A percentile compares a stretch with the other conserved stretches of the same genome.
Conservation (phyloP, 2,888 invertebrate species). For the Lasioglossum lativentre region DNA sequence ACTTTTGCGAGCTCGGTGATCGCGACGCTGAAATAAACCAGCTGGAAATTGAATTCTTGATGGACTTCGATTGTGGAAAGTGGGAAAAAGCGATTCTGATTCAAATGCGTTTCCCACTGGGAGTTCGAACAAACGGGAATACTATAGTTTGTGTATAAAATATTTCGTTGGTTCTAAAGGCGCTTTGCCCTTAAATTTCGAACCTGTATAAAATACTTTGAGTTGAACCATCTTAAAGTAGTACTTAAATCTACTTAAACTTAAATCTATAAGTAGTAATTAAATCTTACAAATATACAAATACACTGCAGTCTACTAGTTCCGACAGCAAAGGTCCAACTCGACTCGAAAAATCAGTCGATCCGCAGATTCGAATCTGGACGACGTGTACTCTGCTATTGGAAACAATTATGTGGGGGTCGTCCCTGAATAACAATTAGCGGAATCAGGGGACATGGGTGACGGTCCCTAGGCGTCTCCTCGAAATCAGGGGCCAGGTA, state of each 20-base stretch:
- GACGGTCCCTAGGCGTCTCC: not conserved
- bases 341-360: not conserved
- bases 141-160: not conserved
- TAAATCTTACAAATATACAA: too few relatives aligned
- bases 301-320: too few relatives aligned
- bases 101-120: not conserved
- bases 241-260: too few relatives aligned
- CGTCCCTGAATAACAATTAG: conserved; percentile 24
- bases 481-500: conserved; percentile 25
- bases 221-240: too few relatives aligned
- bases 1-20: not conserved
- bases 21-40: conserved; percentile 12
- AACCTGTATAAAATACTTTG: too few relatives aligned
- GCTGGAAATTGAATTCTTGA: conserved; percentile 13
- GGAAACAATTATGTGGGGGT: not conserved
- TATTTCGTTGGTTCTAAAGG: not conserved
- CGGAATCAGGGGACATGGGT: not conserved
- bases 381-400: not conserved
- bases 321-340: too few relatives aligned
- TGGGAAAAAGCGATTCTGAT: not conserved
- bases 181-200: too few relatives aligned
- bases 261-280: too few relatives aligned
- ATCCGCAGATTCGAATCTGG: not conserved
- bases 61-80: not conserved
- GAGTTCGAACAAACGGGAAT: not conserved